Evolutionary conservation across 2,888 invertebrate genomes (phyloP).

Genomic region (Tridacna crocea): DNA sequence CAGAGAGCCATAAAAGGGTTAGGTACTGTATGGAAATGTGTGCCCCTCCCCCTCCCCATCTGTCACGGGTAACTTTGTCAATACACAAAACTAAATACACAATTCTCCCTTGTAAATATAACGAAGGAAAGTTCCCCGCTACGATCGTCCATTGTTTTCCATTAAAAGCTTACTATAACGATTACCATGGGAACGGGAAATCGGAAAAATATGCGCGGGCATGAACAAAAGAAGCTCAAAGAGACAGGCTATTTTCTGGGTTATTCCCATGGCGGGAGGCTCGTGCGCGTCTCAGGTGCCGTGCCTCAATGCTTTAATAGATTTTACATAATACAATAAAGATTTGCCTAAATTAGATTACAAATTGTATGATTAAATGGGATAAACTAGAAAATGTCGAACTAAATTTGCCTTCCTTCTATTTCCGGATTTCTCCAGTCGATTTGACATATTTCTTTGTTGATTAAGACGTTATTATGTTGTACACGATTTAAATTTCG

Average conservation of each 20-base stretch:
- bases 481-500: too few species aligned
- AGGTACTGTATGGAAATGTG: too few species aligned
- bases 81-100: too few species aligned
- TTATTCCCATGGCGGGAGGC: slow-evolving; percentile 19
- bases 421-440: slow-evolving; percentile 62
- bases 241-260: background rate
- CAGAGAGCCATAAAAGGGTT: too few species aligned
- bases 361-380: slow-evolving; percentile 42
- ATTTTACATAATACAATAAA: slow-evolving; percentile 77
- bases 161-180: slow-evolving; percentile 56
- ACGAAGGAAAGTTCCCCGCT: background rate
- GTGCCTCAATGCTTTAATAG: slow-evolving; percentile 52
- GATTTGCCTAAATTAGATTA: slow-evolving; percentile 73
- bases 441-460: too few species aligned
- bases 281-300: slow-evolving; percentile 61
- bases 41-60: too few species aligned
- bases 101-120: slow-evolving; percentile 1
- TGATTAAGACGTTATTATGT: too few species aligned
- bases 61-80: too few species aligned
- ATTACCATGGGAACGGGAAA: slow-evolving; percentile 41
- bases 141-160: slow-evolving; percentile 28
- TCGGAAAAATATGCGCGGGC: slow-evolving; percentile 52
- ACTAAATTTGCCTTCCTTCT: too few species aligned
- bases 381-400: slow-evolving; percentile 14
- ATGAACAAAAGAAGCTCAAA: slow-evolving; percentile 48